Percentiles rank a stretch among this genome's conserved stretches.
These are phyloP conservation scores for Drosophila nigrodunni DNA, from an alignment of 1,140 invertebrate genomes.

Conservation along the genomic window DNA sequence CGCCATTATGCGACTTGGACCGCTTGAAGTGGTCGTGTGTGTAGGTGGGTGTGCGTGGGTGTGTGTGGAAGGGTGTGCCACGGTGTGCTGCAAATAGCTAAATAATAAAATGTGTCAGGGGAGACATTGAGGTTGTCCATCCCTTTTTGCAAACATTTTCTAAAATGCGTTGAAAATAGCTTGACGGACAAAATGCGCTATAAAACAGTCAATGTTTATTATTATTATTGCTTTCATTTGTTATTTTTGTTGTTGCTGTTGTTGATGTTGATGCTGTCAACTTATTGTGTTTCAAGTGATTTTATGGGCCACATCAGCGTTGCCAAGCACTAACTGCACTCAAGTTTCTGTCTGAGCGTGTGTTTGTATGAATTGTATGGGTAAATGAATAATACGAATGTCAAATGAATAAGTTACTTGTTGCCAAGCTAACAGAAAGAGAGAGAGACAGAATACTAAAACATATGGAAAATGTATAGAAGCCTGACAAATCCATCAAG, in stretches of 20 bases:
- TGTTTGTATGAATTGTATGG: slow-evolving; percentile 13
- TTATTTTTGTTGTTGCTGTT: slow-evolving; percentile 38
- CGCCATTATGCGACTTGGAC: slow-evolving; percentile 69
- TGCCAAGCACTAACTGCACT: slow-evolving; percentile 7
- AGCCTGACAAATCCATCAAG: background rate
- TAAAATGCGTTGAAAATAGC: slow-evolving; percentile 70
- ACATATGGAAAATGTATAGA: background rate
- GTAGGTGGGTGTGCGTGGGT: slow-evolving; percentile 5
- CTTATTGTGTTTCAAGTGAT: slow-evolving; percentile 73
- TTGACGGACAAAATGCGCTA: slow-evolving; percentile 67
- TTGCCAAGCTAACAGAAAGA: background rate
- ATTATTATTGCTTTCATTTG: slow-evolving; percentile 52
- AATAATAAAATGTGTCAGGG: slow-evolving; percentile 57
- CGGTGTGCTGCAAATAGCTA: slow-evolving; percentile 64
- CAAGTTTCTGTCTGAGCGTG: background rate
- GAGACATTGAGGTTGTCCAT: slow-evolving; percentile 23
- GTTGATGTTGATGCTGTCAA: slow-evolving; percentile 54
- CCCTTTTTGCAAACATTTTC: slow-evolving; percentile 37
- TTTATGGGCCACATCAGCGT: slow-evolving; percentile 48
- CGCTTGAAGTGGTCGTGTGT: slow-evolving; percentile 58
- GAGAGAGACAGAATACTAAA: background rate
- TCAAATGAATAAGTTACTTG: slow-evolving; percentile 26
- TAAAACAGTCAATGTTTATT: slow-evolving; percentile 77
- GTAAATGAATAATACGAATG: slow-evolving; percentile 26
- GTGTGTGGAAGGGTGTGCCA: background rate